phyloP scores from a whole-genome alignment of 64 coral and sea anemone genomes.

The Porites lutea region DNA sequence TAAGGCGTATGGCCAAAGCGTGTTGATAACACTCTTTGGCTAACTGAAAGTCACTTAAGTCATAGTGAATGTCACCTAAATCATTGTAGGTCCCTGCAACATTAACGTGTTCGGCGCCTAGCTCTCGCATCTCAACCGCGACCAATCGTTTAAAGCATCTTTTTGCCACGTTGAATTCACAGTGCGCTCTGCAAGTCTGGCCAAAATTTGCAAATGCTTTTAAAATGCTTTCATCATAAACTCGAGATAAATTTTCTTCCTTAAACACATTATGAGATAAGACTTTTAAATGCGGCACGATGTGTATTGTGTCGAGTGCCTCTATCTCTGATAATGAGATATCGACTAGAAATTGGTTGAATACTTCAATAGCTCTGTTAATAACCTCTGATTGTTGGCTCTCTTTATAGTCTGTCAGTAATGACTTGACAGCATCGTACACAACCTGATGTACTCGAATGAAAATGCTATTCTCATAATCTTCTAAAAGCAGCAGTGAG shows the following conservation, averaged over 20 bases:
- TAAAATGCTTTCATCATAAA: neutral
- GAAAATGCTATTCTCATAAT: neutral
- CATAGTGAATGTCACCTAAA: no score
- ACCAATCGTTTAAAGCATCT: neutral
- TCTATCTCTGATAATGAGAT: no score
- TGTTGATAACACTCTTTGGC: neutral
- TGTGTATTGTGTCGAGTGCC: no score
- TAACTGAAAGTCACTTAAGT: neutral
- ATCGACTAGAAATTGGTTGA: neutral
- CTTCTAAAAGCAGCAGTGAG: neutral
- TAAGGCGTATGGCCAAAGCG: neutral
- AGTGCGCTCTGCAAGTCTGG: neutral
- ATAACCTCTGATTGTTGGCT: neutral
- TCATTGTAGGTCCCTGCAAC: no score
- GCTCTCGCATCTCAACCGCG: conserved; percentile 3
- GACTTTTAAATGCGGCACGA: neutral
- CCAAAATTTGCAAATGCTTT: neutral
- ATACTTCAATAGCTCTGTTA: neutral
- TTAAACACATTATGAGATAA: neutral
- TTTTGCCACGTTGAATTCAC: neutral
- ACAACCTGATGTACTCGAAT: neutral
- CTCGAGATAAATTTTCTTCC: neutral
- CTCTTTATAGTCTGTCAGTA: neutral
- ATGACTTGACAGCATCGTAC: neutral
- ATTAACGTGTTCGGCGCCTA: neutral